Percentiles rank a stretch among this genome's conserved stretches.
Conservation (phyloP, 2,888 invertebrate species). For the Leptinotarsa juncta region DNA sequence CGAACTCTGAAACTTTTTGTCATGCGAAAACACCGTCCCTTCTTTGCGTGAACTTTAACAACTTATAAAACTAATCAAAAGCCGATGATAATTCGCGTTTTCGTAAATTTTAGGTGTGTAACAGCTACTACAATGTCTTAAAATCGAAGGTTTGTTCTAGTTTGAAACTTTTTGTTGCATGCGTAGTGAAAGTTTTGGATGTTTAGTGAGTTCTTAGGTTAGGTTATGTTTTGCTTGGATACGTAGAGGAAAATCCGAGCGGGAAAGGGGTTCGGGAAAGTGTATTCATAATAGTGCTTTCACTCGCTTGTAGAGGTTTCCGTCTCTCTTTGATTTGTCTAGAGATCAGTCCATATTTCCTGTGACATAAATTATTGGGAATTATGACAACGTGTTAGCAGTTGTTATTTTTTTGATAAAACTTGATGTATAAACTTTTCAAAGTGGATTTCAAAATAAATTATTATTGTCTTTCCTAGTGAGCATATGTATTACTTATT, state of each 20-base stretch:
- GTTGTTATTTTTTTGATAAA: neutral
- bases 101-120: constrained; percentile 24
- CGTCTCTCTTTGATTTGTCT: constrained; percentile 3
- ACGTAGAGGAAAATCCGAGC: constrained; percentile 36
- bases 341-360: constrained; percentile 4
- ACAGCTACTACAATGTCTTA: constrained; percentile 29
- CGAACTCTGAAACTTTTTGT: constrained; percentile 59
- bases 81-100: constrained; percentile 40
- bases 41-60: constrained; percentile 58
- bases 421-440: neutral
- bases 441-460: neutral
- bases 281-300: constrained; percentile 15
- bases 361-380: neutral
- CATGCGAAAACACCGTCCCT: constrained; percentile 59
- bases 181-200: constrained; percentile 53
- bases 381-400: neutral
- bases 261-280: constrained; percentile 17
- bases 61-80: constrained; percentile 57
- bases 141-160: constrained; percentile 45
- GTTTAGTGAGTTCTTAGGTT: constrained; percentile 54
- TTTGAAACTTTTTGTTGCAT: constrained; percentile 51
- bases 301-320: constrained; percentile 22
- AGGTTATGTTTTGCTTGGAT: constrained; percentile 51
- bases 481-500: no score
- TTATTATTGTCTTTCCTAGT: no score